These are phyloP conservation scores for Linnaemya tessellans DNA, from an alignment of 2,888 invertebrate species.

Conservation along the genomic window DNA sequence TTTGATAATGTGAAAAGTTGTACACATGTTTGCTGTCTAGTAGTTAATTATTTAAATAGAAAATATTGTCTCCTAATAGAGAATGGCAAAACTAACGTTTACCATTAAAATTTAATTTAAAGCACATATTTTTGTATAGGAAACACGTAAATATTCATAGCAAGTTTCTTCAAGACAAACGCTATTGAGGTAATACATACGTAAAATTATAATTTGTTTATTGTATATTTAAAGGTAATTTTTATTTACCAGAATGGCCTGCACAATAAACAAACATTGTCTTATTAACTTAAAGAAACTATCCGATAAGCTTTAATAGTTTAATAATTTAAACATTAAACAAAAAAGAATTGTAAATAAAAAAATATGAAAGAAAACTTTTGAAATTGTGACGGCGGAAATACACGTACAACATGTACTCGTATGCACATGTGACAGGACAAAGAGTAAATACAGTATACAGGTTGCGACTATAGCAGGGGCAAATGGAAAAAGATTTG, in stretches of 20 bases:
- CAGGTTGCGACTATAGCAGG: constrained; percentile 24
- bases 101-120: too few relatives aligned
- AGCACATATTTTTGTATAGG: too few relatives aligned
- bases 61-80: too few relatives aligned
- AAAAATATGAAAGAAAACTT: constrained; percentile 28
- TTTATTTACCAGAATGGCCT: background rate
- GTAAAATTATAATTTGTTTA: too few relatives aligned
- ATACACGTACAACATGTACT: constrained; percentile 37
- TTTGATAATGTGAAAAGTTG: too few relatives aligned
- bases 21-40: too few relatives aligned
- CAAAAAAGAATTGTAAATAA: background rate
- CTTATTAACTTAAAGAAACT: constrained; percentile 1
- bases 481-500: background rate
- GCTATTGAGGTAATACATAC: too few relatives aligned
- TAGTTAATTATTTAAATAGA: too few relatives aligned
- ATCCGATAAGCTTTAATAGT: constrained; percentile 18
- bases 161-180: too few relatives aligned
- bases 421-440: constrained; percentile 29
- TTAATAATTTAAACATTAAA: constrained; percentile 10
- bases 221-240: background rate
- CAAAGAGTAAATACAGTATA: constrained; percentile 28
- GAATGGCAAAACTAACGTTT: too few relatives aligned
- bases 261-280: background rate
- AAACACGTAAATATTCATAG: too few relatives aligned
- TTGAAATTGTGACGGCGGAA: constrained; percentile 41